phyloP scores from a whole-genome alignment of 2,888 invertebrate genomes.

The Micoletzkya japonica region DNA sequence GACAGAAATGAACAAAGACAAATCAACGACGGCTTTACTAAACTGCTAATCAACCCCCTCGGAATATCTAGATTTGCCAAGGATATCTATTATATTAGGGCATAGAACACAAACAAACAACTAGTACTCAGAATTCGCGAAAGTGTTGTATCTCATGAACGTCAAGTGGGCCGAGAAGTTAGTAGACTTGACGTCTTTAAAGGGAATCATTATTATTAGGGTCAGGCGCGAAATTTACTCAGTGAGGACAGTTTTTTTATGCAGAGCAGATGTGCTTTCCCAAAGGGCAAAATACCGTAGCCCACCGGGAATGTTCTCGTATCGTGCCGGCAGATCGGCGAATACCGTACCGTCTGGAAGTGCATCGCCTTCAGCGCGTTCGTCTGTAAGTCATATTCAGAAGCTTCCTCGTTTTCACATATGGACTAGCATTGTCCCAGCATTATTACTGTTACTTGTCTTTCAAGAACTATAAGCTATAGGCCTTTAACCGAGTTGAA shows the following conservation, averaged over 20 bases:
- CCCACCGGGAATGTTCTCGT: conserved; percentile 26
- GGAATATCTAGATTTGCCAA: not conserved
- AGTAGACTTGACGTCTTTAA: conserved; percentile 13
- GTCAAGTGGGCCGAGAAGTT: conserved; percentile 25
- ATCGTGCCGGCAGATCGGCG: conserved; percentile 24
- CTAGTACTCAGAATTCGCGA: conserved; percentile 4
- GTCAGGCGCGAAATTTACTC: too few relatives aligned
- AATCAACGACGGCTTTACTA: not conserved
- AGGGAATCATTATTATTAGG: too few relatives aligned
- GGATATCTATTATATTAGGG: not conserved
- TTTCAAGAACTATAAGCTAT: too few relatives aligned
- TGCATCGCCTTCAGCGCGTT: conserved; percentile 26
- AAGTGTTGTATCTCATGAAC: conserved; percentile 26
- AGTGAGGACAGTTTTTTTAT: not conserved
- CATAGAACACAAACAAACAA: not conserved
- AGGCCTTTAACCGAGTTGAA: too few relatives aligned
- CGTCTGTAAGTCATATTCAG: not conserved
- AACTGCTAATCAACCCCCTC: too few relatives aligned
- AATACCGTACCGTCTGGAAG: conserved; percentile 24
- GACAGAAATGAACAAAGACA: too few relatives aligned
- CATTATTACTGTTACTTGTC: too few relatives aligned
- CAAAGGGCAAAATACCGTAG: not conserved
- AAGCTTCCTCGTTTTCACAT: not conserved
- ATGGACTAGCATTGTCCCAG: too few relatives aligned
- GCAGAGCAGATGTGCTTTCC: not conserved